Base-by-base conservation (phyloP, 2,888 invertebrate genomes). In the Synanthedon formicaeformis region DNA sequence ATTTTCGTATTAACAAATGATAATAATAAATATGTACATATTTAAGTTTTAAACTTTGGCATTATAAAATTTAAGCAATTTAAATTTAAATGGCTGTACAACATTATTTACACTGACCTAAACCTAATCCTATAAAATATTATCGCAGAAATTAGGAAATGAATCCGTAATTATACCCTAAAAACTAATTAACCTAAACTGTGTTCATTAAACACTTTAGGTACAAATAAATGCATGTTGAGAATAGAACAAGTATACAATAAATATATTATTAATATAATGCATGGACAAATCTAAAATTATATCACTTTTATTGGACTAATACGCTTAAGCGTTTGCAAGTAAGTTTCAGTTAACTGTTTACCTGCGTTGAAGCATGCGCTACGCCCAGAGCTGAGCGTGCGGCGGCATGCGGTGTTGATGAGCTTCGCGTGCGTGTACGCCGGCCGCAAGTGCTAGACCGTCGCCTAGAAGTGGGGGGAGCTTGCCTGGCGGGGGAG, bases 301-400 rank as follows among this genome's bases (percentile, higher is more conserved):
- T 83, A 77, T 86, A 86, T 86, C 86, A 86, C 86, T 75, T 79
- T 75, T 78, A 72, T 84, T 81, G 84, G 86, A 86, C 87, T 87
- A 87, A 85, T 76, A 85, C 84, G 84, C 81, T 85, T 82, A 82
- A 81, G 85, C 83, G 84, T 81, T 34, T 80, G 81, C 81, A 77
- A 83, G 81, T 75, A 76, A 66, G 58, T 61, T 34, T 70, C 73
- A 70, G 71, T 70, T 34, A 70, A 71, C 71, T 68, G 73, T 77
- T 89, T 88, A 90, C 90, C 90, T 90, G 89, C 89, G 89, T 86
- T 89, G 89, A 73, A 90, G 88, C 88, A 91, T 90, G 88, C 91
- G 92, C 92, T 93, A 93, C 90, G 93, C 92, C 93, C 93, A 93
- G 76, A 93, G 89, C 69, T 92, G 92, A 84, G 92, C 92, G 71